phyloP scores from a whole-genome alignment of 2,888 invertebrate genomes.

The Kuschelorhynchus macadamiae region DNA sequence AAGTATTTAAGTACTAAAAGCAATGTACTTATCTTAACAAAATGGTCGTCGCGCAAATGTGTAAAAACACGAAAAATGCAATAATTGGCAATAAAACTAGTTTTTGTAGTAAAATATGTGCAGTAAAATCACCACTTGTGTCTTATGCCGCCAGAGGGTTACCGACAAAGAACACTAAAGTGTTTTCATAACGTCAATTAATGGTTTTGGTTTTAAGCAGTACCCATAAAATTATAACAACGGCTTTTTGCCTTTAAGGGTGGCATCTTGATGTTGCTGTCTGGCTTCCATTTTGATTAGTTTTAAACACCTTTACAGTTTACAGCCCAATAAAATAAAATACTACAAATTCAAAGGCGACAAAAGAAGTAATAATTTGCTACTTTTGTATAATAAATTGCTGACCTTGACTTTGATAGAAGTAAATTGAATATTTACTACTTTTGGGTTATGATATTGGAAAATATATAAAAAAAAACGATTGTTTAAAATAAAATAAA shows the following conservation, averaged over 20 bases:
- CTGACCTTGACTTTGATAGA: too few relatives aligned
- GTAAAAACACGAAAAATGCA: conserved; percentile 15
- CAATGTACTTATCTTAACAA: too few relatives aligned
- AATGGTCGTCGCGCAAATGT: not conserved
- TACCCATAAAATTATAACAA: conserved; percentile 38
- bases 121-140: conserved; percentile 26
- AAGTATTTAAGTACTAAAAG: too few relatives aligned
- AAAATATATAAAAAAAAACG: too few relatives aligned
- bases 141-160: conserved; percentile 53
- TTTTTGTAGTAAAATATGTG: conserved; percentile 23
- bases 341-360: too few relatives aligned
- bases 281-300: not conserved
- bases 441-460: too few relatives aligned
- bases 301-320: too few relatives aligned
- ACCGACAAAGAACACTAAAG: conserved; percentile 64
- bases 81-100: conserved; percentile 34
- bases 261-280: not conserved
- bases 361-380: too few relatives aligned
- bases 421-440: too few relatives aligned
- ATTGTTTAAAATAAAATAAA: too few relatives aligned
- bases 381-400: too few relatives aligned
- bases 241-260: conserved; percentile 28
- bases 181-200: conserved; percentile 66
- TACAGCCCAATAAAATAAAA: too few relatives aligned
- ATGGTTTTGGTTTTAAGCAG: conserved; percentile 54